Percentiles rank a stretch among this genome's conserved stretches.
Evolutionary conservation across 2,113 vertebrate genomes (phyloP).

Genomic region (Furnarius figulus): DNA sequence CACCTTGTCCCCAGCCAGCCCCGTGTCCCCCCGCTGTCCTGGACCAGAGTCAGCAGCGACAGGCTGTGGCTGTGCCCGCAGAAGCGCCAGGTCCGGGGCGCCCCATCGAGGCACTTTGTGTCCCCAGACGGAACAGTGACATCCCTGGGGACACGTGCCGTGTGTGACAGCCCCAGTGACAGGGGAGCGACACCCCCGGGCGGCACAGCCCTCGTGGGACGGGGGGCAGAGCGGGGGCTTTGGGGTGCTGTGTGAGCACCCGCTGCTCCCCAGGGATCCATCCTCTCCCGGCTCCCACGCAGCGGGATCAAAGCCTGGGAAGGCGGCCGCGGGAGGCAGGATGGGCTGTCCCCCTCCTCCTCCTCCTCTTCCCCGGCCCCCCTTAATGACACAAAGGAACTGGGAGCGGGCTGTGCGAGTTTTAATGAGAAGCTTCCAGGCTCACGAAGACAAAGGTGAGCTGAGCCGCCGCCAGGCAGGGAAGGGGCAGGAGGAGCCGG

Average conservation of each 20-base stretch:
- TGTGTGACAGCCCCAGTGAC: neutral
- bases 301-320: neutral
- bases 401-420: neutral
- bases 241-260: neutral
- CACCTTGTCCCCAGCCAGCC: neutral
- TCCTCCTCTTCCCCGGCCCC: neutral
- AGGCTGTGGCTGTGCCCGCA: neutral
- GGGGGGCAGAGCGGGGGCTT: no score
- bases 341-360: neutral
- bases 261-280: neutral
- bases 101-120: rapidly evolving
- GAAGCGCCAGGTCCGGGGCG: neutral
- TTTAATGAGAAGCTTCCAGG: constrained; percentile 36
- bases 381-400: neutral
- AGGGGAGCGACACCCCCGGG: neutral
- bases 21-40: neutral
- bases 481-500: neutral
- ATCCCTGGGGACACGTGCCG: rapidly evolving
- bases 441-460: neutral
- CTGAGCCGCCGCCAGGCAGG: neutral
- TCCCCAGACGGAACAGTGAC: neutral
- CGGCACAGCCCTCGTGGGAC: rapidly evolving
- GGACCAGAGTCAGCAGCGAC: rapidly evolving
- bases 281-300: neutral
- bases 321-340: neutral